Evolutionary conservation across 2,888 invertebrate species (phyloP), one percentile per base, ranked within the genome.

Genomic region (Tanytarsus gracilentus): DNA sequence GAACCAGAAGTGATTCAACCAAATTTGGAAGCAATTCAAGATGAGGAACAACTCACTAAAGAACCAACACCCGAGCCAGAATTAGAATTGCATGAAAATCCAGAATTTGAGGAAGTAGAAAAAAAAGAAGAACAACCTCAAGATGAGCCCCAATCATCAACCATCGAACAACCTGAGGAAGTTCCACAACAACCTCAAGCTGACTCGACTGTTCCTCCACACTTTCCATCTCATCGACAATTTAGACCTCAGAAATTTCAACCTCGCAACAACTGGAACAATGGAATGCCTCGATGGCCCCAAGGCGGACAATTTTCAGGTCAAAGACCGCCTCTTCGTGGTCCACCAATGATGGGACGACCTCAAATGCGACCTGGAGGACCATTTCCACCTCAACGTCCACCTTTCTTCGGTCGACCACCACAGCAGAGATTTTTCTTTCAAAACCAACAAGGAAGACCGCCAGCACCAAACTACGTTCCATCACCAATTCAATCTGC

Each of bases 391-490:
- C 40, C 18, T 9, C 40, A 44, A 18, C 40, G 40, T 44, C 9
- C 16, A 5, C 18, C 18, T 16, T 44, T 44, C 9, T 44, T 8
- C 11, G 7, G 40, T 16, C 40, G 9, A 21, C 40, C 40, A 21
- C 8, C 8, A 21, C 40, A 18, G 30, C 56, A 26, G 7, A 27
- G 44, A 21, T 44, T 44, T 8, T 58, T 58, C 16, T 44, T 29
- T 30, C 44, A 27, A 29, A 44, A 44, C 16, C 55, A 11, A 26
- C 56, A 29, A 14, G 23, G 14, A 1, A 3, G 11, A 3, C 29
- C 18, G 8, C 56, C 48, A 7, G 21, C 44, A 11, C 56, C 56
- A 6, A 7, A 29, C 1, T 58, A 58, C 8, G 44, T 58, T 29
- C 56, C 56, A 16, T 29, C 56, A 25, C 56, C 56, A 18, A 29